Evolutionary conservation across 2,113 vertebrate genomes (phyloP), one percentile per base, ranked within the genome.

Genomic region (Numenius arquata): DNA sequence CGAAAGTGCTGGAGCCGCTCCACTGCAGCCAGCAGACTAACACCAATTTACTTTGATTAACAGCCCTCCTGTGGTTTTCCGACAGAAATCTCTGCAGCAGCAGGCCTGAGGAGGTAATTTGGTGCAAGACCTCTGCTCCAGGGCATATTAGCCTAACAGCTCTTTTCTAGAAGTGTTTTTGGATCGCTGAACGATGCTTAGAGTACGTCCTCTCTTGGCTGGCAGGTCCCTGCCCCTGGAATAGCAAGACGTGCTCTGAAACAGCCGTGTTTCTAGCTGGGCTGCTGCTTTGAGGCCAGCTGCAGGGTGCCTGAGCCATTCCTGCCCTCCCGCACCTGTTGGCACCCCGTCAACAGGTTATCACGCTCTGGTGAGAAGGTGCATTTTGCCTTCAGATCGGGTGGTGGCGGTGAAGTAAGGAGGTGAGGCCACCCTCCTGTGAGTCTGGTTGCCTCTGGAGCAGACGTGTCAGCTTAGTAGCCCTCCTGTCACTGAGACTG

Each of bases 1-100:
- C 0, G 3, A 32, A 32, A 67, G n/a, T 1, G 1, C n/a, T 80
- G 75, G 83, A 85, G 50, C 36, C 0, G 0, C 34, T 78, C 36
- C 32, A 17, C 40, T 38, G 48, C 47, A 21, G 75, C 52, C 88
- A 90, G 92, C 0, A 0, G 77, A 5, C 52, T 32, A 56, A 11
- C 20, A 14, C 38, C 3, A 2, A 43, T 83, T 76, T 74, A 8
- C 22, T 41, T 27, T 45, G 22, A 70, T 59, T 70, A 45, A 48
- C 71, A 85, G 40, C 59, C 36, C 41, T 85, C 66, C 74, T 19
- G 52, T 0, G 3, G 55, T 66, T 92, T 88, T 84, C 72, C 2
- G 3, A 6, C 5, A 5, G 83, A 79, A 94, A 88, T 66, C 41
- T 36, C 72, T 15, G 13, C 50, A 74, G 63, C n/a, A 84, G 50